Base-by-base conservation (phyloP, 1,140 invertebrate species). In the Temnothorax nylanderi region DNA sequence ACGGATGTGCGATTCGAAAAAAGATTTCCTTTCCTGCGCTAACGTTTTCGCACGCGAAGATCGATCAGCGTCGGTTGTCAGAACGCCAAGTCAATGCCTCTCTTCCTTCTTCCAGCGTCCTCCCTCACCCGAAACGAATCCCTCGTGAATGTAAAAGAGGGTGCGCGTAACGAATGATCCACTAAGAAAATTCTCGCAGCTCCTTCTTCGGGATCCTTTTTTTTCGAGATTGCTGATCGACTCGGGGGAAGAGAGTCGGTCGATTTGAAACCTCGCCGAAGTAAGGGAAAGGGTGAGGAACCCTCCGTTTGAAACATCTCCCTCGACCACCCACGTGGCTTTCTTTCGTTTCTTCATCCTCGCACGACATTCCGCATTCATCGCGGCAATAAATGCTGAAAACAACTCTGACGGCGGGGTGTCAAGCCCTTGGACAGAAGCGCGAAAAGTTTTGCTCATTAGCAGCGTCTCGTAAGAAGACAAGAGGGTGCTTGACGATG, bases 381-480 rank as follows among this genome's bases (percentile, higher is more conserved):
- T 82, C 18, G 49, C 8, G n/a, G 54, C 82, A 77, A 88, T 89
- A 88, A 88, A 87, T 75, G 85, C 47, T 54, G 71, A 84, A 71
- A 89, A 89, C 54, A 81, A 71, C 41, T 37, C 65, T 44, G 74
- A n/a, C 18, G 32, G 56, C 60, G n/a, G 41, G 64, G 21, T 64
- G 62, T 87, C 82, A 82, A 72, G 71, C 37, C 32, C n/a, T 21
- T 71, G 41, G 54, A 78, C 18, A 86, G 49, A 89, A 72, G 41
- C 41, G 56, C 72, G 64, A 51, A 58, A 84, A 88, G 77, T 64
- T 88, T 88, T 76, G 54, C 65, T 88, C 81, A 60, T 88, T 88
- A 86, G 62, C 81, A 71, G 54, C 21, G 76, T 16, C 21, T 67
- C 10, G 41, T 37, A 47, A 41, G 56, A 74, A 56, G 13, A 11